Base-by-base conservation (phyloP, 2,797 vertebrate species). In the Zonotrichia albicollis region DNA sequence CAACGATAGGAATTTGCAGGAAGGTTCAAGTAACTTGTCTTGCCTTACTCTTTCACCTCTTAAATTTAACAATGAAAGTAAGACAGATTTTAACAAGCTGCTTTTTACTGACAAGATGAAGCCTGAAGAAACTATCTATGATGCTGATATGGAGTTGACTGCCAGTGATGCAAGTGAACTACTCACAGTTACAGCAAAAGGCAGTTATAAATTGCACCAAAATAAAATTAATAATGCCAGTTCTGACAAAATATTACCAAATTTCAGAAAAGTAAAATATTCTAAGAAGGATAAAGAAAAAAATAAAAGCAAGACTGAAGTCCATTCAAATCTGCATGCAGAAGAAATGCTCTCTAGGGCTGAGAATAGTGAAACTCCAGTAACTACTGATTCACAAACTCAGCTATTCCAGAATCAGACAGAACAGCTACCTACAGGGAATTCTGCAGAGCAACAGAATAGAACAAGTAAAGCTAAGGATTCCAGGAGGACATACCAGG, bases 91-190 rank as follows among this genome's bases (percentile, higher is more conserved):
- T 43, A 88, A 70, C 65, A 87, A 94, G 46, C 22, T 84, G 30
- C 36, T 61, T 84, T 84, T 45, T 83, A 58, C 40, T 78, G 77
- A 94, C 42, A 90, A 95, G 65, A 51, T 68, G 74, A 96, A 94
- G 9, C 43, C 96, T 40, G 97, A 98, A 57, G 96, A 98, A 95
- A 98, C 97, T 43, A 6, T 98, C 78, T 98, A 97, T 91, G 96
- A 97, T 95, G 70, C 92, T 82, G 97, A 98, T 80, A 98, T 98
- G 97, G 98, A 98, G 45, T 40, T 98, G 97, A 98, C 98, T 54
- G 88, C 94, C 21, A 96, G 95, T 71, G 96, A 98, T 87, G 84
- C 94, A 53, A 96, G 96, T 82, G 97, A 97, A 58, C 96, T 98
- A 72, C 80, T 97, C 43, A 86, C 91, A 71, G 81, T 98, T 96